Evolutionary conservation across 2,113 vertebrate species (phyloP), one percentile per base, ranked within the genome.

Genomic region (Cephalopholis sonnerati): DNA sequence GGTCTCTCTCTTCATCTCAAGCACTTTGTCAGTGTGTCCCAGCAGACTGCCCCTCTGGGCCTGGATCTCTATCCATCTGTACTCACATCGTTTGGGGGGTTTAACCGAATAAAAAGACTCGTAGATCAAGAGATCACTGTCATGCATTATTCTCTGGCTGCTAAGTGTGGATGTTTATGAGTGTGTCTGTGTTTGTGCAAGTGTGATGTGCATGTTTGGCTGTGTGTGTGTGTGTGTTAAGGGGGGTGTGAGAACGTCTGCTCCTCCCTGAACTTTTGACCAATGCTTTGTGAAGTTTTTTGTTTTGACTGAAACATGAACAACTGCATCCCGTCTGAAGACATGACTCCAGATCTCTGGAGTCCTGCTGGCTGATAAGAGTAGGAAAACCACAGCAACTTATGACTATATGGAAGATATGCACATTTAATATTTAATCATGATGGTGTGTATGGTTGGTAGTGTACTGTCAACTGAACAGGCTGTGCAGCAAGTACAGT

Each of bases 91-190:
- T 91, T 85, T 87, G n/a, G 51, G 36, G 67, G 82, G 77, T 84
- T 89, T 68, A 86, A 63, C n/a, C 16, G 74, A 84, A 89, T 76
- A 53, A 86, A 87, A 86, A 72, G 51, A 63, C 32, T 68, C 7
- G 10, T 41, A 83, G 76, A 85, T 90, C 77, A 93, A 91, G 81
- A 87, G 82, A 86, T 88, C 80, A 59, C 73, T 41, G 64, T 64
- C 81, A 76, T 48, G 46, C 61, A 9, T 51, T 72, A 17, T 58
- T 53, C 69, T 53, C 25, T 81, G 68, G 62, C 62, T 29, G 27
- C 50, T 57, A 66, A 77, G 54, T 63, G 27, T 67, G 51, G 58
- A 73, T 81, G 64, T 59, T 44, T 59, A 9, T 48, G 53, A 18
- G 29, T 46, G 15, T 50, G 20, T 36, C 32, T 36, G 32, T 7